phyloP scores from a whole-genome alignment of 2,113 vertebrate species.

The Podarcis raffonei region DNA sequence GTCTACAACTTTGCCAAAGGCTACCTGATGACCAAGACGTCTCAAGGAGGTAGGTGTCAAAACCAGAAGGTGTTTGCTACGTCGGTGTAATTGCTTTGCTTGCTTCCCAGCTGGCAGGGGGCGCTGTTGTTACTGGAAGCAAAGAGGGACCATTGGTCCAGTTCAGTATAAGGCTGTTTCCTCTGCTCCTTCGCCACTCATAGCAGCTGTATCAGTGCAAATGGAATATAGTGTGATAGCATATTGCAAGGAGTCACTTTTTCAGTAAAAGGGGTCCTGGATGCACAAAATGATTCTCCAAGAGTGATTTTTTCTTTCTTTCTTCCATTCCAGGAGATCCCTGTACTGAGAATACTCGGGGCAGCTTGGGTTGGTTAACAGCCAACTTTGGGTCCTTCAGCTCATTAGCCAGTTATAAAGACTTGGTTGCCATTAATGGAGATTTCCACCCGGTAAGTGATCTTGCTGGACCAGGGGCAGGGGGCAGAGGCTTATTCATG shows the following conservation, averaged over 20 bases:
- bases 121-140: no score
- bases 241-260: no score
- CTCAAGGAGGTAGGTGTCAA: constrained; percentile 29
- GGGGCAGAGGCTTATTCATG: no score
- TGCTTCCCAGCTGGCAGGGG: no score
- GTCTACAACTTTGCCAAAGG: constrained; percentile 43
- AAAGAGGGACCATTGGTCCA: neutral
- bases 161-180: neutral
- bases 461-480: neutral
- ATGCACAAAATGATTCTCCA: neutral
- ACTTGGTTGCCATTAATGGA: neutral
- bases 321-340: constrained; percentile 5
- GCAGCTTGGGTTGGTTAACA: constrained; percentile 40
- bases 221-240: neutral
- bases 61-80: no score
- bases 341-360: constrained; percentile 32
- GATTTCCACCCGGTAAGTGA: constrained; percentile 40
- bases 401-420: constrained; percentile 3
- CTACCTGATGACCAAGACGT: constrained; percentile 31
- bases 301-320: neutral
- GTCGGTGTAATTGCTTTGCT: no score
- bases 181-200: neutral
- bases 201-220: neutral
- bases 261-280: neutral
- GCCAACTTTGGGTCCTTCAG: constrained; percentile 42